phyloP scores from a whole-genome alignment of 1,140 invertebrate species.

The Asobara japonica region DNA sequence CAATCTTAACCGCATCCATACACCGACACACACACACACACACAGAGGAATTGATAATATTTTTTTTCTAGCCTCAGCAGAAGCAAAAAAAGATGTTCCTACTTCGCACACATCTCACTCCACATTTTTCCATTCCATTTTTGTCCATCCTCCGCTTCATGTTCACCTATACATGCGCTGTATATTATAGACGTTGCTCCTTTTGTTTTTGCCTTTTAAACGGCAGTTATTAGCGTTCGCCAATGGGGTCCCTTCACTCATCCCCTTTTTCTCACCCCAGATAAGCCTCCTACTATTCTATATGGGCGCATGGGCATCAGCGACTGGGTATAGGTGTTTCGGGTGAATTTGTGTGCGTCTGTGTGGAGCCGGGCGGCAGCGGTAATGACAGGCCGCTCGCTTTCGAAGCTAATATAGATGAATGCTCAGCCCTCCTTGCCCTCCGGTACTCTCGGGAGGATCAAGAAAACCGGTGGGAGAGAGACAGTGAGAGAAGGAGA shows the following conservation, averaged over 20 bases:
- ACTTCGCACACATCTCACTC: no score
- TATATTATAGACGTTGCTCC: no score
- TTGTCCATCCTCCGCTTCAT: no score
- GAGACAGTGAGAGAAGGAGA: not conserved
- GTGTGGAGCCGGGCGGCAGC: slow-evolving; percentile 54
- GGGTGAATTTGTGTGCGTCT: slow-evolving; percentile 33
- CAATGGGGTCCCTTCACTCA: slow-evolving; percentile 36
- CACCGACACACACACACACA: no score
- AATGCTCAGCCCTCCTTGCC: slow-evolving; percentile 66
- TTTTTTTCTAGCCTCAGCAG: no score
- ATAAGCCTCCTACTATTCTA: not conserved
- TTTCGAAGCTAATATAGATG: slow-evolving; percentile 69
- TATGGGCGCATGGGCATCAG: not conserved
- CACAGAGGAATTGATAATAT: no score
- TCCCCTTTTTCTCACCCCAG: slow-evolving; percentile 39
- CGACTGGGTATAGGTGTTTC: no score
- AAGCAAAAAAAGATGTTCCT: no score
- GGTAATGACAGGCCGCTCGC: slow-evolving; percentile 68
- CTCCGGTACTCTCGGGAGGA: slow-evolving; percentile 43
- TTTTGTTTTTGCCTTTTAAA: slow-evolving; percentile 62
- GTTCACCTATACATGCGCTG: no score
- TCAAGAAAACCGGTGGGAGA: not conserved
- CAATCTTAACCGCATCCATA: no score
- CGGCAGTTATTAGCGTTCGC: slow-evolving; percentile 57
- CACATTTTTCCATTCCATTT: slow-evolving; percentile 23